Evolutionary conservation across 2,888 invertebrate genomes (phyloP).

Genomic region (Caenorhabditis imperialis): DNA sequence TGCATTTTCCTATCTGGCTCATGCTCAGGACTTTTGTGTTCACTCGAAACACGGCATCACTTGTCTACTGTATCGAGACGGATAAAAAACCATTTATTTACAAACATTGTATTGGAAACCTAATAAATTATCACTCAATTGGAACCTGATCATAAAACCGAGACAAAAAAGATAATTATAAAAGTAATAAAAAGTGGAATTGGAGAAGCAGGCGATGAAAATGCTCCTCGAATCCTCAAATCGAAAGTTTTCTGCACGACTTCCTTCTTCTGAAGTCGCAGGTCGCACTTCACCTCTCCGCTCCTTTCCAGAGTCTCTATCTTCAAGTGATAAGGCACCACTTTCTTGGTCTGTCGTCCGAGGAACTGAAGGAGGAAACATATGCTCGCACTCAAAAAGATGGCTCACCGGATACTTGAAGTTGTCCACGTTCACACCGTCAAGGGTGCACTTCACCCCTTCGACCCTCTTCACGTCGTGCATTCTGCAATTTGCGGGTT

Average conservation of each 20-base stretch:
- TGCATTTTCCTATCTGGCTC: conserved; percentile 59
- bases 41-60: conserved; percentile 58
- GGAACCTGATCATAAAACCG: conserved; percentile 16
- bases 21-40: conserved; percentile 56
- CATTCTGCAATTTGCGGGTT: conserved; percentile 22
- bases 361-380: conserved; percentile 24
- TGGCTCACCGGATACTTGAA: conserved; percentile 49
- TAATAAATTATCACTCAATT: conserved; percentile 21
- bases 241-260: conserved; percentile 31
- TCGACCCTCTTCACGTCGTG: conserved; percentile 48
- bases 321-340: conserved; percentile 44
- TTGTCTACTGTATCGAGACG: conserved; percentile 56
- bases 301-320: conserved; percentile 42
- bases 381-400: neutral
- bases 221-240: conserved; percentile 11
- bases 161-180: neutral
- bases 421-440: conserved; percentile 39
- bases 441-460: conserved; percentile 42
- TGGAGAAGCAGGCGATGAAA: conserved; percentile 9
- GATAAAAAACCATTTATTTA: conserved; percentile 24
- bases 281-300: conserved; percentile 41
- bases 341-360: conserved; percentile 29
- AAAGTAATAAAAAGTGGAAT: neutral
- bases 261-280: conserved; percentile 45
- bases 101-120: conserved; percentile 16